These are phyloP conservation scores for Boloria selene DNA, from an alignment of 2,888 invertebrate species.

Conservation along the genomic window DNA sequence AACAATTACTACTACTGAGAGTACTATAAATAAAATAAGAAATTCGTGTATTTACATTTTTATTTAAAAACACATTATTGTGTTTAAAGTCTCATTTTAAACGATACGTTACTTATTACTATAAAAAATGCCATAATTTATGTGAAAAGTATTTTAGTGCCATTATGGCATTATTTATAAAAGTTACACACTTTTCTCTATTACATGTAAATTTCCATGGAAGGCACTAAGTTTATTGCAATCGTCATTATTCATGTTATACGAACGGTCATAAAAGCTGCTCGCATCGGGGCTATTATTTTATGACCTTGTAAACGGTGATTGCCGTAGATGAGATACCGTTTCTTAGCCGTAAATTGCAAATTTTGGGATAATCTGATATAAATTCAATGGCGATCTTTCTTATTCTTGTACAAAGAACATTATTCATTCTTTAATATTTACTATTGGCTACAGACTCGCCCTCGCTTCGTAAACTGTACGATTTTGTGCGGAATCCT, in stretches of 20 bases:
- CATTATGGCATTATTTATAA: too few relatives aligned
- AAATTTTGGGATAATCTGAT: slow-evolving; percentile 11
- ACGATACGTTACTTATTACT: too few relatives aligned
- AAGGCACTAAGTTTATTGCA: slow-evolving; percentile 1
- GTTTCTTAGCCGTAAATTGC: slow-evolving; percentile 1
- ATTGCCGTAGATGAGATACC: slow-evolving; percentile 5
- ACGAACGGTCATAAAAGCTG: slow-evolving; percentile 14
- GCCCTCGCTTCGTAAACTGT: not conserved
- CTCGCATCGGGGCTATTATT: slow-evolving; percentile 14
- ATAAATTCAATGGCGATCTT: slow-evolving; percentile 9
- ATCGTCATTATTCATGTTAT: slow-evolving; percentile 10
- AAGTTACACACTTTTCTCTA: not conserved
- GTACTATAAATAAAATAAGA: too few relatives aligned
- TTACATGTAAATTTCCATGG: not conserved
- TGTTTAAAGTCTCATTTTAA: too few relatives aligned
- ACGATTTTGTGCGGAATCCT: too few relatives aligned
- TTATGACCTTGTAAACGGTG: slow-evolving; percentile 21
- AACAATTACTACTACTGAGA: too few relatives aligned
- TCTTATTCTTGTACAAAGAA: not conserved
- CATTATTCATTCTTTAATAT: not conserved
- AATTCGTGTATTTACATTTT: too few relatives aligned
- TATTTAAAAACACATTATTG: too few relatives aligned
- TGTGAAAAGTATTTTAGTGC: too few relatives aligned
- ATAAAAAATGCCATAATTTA: too few relatives aligned
- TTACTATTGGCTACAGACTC: not conserved